phyloP scores from a whole-genome alignment of 2,113 vertebrate genomes.

The Bubo blakistoni region DNA sequence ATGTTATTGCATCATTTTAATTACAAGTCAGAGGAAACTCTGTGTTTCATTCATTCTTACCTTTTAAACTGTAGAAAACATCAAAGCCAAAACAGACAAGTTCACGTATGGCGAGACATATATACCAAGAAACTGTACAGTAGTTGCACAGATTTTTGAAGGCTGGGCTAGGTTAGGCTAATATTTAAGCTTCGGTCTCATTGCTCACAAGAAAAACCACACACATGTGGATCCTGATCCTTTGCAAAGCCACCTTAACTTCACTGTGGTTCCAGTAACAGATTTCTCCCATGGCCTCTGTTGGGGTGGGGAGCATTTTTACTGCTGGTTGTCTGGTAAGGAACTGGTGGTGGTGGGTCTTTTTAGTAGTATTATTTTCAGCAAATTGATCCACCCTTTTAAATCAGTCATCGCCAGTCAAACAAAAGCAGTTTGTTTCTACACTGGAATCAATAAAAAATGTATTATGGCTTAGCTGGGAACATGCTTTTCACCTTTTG shows the following conservation, averaged over 20 bases:
- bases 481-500: background rate
- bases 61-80: background rate
- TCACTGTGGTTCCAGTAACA: background rate
- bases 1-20: background rate
- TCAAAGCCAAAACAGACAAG: background rate
- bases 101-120: background rate
- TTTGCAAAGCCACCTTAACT: background rate
- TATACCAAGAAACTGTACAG: background rate
- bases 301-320: background rate
- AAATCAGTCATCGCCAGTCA: background rate
- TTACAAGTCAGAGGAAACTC: background rate
- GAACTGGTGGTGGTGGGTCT: background rate
- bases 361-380: background rate
- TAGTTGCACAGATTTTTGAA: background rate
- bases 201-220: background rate
- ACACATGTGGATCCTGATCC: background rate
- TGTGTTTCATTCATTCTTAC: background rate
- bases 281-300: background rate
- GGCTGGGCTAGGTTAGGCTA: background rate
- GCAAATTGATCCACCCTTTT: background rate
- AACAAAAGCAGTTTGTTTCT: constrained; percentile 1
- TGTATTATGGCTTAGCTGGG: background rate
- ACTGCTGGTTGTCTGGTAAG: background rate
- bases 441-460: background rate
- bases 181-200: background rate